Conservation (phyloP, 2,888 invertebrate genomes). For the Pheosia gnoma region DNA sequence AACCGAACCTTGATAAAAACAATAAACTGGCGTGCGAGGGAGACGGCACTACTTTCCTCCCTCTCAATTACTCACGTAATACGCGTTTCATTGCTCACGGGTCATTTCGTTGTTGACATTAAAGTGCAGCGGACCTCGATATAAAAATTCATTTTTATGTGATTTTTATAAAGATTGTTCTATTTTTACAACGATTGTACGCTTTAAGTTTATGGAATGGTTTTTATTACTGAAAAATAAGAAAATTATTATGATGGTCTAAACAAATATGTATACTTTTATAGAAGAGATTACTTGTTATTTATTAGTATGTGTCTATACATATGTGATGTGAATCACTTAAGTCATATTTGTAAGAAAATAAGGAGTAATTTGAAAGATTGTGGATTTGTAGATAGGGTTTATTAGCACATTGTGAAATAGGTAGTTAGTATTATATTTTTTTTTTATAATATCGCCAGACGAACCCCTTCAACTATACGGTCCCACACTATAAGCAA, state of each 20-base stretch:
- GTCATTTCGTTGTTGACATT: slow-evolving; percentile 24
- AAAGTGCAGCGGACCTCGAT: slow-evolving; percentile 13
- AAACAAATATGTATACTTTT: neutral
- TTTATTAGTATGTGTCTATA: too few relatives aligned
- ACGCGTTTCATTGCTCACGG: slow-evolving; percentile 24
- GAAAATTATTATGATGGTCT: too few relatives aligned
- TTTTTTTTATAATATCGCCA: too few relatives aligned
- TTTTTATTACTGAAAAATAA: neutral
- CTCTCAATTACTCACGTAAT: slow-evolving; percentile 15
- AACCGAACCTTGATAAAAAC: slow-evolving; percentile 29
- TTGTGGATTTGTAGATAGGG: too few relatives aligned
- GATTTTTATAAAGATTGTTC: slow-evolving; percentile 6
- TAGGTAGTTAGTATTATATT: too few relatives aligned
- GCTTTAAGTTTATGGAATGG: slow-evolving; percentile 19
- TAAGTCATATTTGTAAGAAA: too few relatives aligned
- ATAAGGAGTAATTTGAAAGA: too few relatives aligned
- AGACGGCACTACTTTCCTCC: slow-evolving; percentile 7
- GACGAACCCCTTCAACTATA: too few relatives aligned
- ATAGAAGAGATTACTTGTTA: too few relatives aligned
- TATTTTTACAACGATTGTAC: slow-evolving; percentile 8
- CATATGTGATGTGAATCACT: too few relatives aligned
- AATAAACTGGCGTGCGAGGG: slow-evolving; percentile 19
- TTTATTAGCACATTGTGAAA: too few relatives aligned
- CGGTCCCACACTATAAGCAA: too few relatives aligned
- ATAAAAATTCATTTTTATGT: slow-evolving; percentile 24